Evolutionary conservation across 2,888 invertebrate genomes (phyloP), one percentile per base, ranked within the genome.

Genomic region (Encarsia formosa): DNA sequence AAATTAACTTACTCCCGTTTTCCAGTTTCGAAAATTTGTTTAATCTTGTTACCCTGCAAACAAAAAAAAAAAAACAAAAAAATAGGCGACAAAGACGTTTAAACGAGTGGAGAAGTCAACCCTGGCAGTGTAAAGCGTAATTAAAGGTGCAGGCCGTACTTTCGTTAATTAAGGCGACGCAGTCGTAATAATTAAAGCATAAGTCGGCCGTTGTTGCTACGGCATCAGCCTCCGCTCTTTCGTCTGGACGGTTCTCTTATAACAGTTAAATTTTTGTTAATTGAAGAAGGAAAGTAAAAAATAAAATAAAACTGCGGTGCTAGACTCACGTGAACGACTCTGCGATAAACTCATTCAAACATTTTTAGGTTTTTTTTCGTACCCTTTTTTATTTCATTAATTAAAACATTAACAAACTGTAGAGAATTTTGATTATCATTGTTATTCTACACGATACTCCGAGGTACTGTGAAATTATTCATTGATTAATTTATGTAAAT

Each of bases 251-350:
- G n/a, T n/a, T n/a, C n/a, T n/a, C n/a, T n/a, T n/a, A n/a, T 42
- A 40, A 46, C 18, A 31, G 26, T 50, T 47, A 50, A 47, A 37
- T 43, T 50, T 47, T 50, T 47, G 46, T 50, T 54, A 54, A 50
- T 54, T 54, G 54, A 54, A 54, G 43, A 54, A n/a, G n/a, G n/a
- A n/a, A n/a, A n/a, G n/a, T n/a, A n/a, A 47, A 54, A 47, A 50
- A 41, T 49, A 37, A 23, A n/a, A 26, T 26, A 26, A 26, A 26
- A 6, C 26, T 6, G 26, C 26, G 19, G 24, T 15, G 16, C n/a
- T 4, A 3, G 23, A 22, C 48, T 22, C 40, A 5, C 8, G 24
- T 24, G n/a, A 16, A 8, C 13, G 43, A 41, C 40, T 40, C 11
- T 26, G n/a, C n/a, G n/a, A n/a, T n/a, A n/a, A n/a, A n/a, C n/a